Conservation (phyloP, 1,140 invertebrate species). For the Psilanteris sp. region DNA sequence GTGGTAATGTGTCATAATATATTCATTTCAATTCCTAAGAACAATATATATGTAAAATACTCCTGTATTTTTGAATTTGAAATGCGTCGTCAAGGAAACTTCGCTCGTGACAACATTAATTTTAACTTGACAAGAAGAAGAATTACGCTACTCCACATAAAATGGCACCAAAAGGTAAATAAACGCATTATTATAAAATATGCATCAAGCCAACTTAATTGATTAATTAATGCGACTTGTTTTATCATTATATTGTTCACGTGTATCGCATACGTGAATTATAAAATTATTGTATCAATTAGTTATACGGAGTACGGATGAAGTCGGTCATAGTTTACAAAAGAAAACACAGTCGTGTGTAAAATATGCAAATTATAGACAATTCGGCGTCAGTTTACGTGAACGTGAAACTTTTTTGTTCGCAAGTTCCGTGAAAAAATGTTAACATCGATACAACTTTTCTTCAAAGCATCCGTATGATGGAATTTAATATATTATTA, state of each 20-base stretch:
- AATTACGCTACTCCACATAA: constrained; percentile 36
- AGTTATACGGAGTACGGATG: constrained; percentile 16
- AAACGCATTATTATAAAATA: constrained; percentile 30
- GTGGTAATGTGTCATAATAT: constrained; percentile 44
- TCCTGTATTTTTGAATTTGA: constrained; percentile 55
- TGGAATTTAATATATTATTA: too few relatives aligned
- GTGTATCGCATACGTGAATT: constrained; percentile 15
- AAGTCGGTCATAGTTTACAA: constrained; percentile 15
- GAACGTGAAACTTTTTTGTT: constrained; percentile 40
- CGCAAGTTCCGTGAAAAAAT: constrained; percentile 40
- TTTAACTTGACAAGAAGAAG: constrained; percentile 44
- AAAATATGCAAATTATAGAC: constrained; percentile 45
- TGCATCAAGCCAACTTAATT: constrained; percentile 17
- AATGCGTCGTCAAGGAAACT: constrained; percentile 53
- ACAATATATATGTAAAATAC: constrained; percentile 60
- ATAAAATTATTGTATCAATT: constrained; percentile 34
- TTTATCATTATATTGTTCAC: constrained; percentile 29
- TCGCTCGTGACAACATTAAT: constrained; percentile 48
- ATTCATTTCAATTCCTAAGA: constrained; percentile 51
- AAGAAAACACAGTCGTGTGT: constrained; percentile 10
- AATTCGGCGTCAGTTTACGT: constrained; percentile 29
- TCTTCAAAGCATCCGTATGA: constrained; percentile 15
- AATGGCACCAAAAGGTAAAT: constrained; percentile 48
- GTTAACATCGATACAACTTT: constrained; percentile 22
- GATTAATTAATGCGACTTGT: constrained; percentile 33